Conservation (phyloP, 2,797 vertebrate genomes). For the Karalla daura region DNA sequence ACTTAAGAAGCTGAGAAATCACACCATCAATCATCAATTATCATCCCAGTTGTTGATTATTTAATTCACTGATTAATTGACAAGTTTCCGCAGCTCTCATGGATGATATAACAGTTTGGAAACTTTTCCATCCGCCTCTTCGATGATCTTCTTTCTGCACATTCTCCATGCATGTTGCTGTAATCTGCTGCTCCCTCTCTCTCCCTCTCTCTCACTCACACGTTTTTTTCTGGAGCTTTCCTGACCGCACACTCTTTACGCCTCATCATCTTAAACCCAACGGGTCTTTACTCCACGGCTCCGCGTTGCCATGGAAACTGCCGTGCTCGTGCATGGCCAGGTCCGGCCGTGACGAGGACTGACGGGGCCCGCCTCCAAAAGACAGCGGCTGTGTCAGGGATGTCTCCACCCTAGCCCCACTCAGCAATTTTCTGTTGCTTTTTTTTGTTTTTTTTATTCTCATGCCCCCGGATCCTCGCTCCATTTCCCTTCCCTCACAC, state of each 20-base stretch:
- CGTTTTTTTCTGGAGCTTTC: background rate
- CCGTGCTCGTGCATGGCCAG: conserved; percentile 9
- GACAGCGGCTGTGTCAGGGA: conserved; percentile 32
- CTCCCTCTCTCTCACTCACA: background rate
- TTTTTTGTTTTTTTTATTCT: background rate
- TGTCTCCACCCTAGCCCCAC: background rate
- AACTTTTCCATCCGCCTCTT: background rate
- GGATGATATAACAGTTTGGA: background rate
- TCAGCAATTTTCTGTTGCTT: no score
- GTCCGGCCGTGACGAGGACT: conserved; percentile 14
- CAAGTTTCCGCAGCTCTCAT: no score
- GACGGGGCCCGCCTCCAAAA: conserved; percentile 13
- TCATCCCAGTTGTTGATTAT: no score
- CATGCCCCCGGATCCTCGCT: conserved; percentile 2
- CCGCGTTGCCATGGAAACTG: conserved; percentile 47
- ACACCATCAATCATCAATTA: no score
- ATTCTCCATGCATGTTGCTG: conserved; percentile 45
- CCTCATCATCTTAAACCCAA: conserved; percentile 8
- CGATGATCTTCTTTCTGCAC: background rate
- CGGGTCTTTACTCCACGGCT: background rate
- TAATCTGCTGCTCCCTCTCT: conserved; percentile 4
- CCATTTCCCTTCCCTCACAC: background rate
- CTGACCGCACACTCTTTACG: conserved; percentile 9
- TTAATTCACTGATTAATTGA: no score
- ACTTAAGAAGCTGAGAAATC: no score